Percentiles rank a stretch among this genome's conserved stretches.
phyloP scores from a whole-genome alignment of 1,140 invertebrate genomes.

The Platyscapa corneri region DNA sequence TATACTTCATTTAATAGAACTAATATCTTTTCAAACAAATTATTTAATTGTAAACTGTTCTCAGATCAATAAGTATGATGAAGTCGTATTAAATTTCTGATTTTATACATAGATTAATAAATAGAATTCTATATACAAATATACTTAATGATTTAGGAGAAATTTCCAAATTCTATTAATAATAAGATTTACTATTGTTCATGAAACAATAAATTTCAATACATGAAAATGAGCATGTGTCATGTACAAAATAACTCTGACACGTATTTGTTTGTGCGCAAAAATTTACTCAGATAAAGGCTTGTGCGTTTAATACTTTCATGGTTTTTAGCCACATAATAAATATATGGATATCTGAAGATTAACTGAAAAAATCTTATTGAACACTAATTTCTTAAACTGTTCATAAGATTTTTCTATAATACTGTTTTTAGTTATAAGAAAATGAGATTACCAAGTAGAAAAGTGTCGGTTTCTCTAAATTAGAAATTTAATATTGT shows the following conservation, averaged over 20 bases:
- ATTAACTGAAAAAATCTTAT: constrained; percentile 17
- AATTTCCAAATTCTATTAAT: constrained; percentile 50
- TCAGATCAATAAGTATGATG: too few species aligned
- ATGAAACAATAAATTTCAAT: constrained; percentile 38
- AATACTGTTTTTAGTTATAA: neutral
- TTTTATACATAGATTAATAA: too few species aligned
- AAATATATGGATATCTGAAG: neutral
- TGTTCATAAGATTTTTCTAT: constrained; percentile 34
- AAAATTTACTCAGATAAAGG: constrained; percentile 33
- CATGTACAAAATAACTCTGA: constrained; percentile 1
- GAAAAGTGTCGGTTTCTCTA: too few species aligned
- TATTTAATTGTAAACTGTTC: too few species aligned
- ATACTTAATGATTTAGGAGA: too few species aligned
- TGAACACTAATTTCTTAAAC: constrained; percentile 16
- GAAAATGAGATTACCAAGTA: constrained; percentile 37
- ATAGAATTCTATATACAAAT: too few species aligned
- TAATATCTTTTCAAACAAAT: too few species aligned
- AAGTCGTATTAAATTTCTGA: too few species aligned
- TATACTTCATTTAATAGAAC: too few species aligned
- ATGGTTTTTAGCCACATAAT: constrained; percentile 41
- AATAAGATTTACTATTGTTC: constrained; percentile 51
- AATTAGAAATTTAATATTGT: too few species aligned
- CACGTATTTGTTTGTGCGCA: neutral
- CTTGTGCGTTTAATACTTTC: constrained; percentile 32
- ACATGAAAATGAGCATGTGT: constrained; percentile 32